Conservation (phyloP, 2,888 invertebrate species). For the Anagyrus pseudococci region DNA sequence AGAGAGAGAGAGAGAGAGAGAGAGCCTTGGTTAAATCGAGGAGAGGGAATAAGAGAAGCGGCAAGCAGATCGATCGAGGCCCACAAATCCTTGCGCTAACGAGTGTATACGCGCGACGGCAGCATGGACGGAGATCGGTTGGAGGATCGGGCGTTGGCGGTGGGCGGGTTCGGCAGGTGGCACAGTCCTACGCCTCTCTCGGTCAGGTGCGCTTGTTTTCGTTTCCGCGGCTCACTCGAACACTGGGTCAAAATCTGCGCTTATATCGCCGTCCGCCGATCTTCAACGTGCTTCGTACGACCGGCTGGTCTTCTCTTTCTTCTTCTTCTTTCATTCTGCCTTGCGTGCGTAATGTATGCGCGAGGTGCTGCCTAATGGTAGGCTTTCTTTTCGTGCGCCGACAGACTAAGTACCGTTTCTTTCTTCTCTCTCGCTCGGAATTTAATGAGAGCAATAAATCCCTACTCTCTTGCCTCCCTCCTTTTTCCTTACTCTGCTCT, state of each 20-base stretch:
- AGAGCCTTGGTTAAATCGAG: background rate
- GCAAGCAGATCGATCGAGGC: background rate
- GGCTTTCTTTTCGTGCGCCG: background rate
- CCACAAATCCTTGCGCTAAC: conserved; percentile 49
- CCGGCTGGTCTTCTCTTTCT: too few species aligned
- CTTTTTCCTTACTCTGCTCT: background rate
- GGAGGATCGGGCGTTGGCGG: conserved; percentile 25
- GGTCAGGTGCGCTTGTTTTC: conserved; percentile 7
- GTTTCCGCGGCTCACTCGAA: conserved; percentile 4
- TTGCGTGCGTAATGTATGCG: background rate
- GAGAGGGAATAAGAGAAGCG: background rate
- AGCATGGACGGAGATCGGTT: background rate
- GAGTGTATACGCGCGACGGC: conserved; percentile 31
- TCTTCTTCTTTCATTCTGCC: background rate
- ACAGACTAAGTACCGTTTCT: background rate
- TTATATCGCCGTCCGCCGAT: too few species aligned
- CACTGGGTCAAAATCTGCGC: conserved; percentile 31
- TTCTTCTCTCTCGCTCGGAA: background rate
- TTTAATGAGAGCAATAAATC: background rate
- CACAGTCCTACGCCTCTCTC: too few species aligned
- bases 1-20: background rate
- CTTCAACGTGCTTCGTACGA: too few species aligned
- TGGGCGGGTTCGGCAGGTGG: conserved; percentile 50
- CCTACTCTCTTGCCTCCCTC: background rate
- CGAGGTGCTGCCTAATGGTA: background rate